These are phyloP conservation scores for Pseudococcus jackbeardsleyi DNA, from an alignment of 2,888 invertebrate genomes.

Conservation along the genomic window DNA sequence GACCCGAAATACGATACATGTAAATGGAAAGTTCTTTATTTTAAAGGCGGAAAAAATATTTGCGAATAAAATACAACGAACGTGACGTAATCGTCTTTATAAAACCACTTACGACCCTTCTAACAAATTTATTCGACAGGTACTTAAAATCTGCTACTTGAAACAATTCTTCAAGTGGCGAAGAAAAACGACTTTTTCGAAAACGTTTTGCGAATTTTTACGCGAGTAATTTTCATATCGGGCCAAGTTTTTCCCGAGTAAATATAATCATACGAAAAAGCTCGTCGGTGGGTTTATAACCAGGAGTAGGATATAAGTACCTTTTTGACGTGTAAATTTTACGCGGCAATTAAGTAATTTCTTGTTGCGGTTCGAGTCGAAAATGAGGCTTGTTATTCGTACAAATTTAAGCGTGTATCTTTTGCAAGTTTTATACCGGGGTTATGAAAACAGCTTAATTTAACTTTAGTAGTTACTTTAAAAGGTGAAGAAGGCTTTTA, in stretches of 20 bases:
- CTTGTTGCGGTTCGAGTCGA: not conserved
- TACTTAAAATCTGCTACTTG: slow-evolving; percentile 47
- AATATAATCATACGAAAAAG: slow-evolving; percentile 28
- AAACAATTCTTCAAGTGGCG: slow-evolving; percentile 18
- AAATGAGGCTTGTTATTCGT: not conserved
- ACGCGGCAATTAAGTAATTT: slow-evolving; percentile 25
- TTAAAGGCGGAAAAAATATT: slow-evolving; percentile 34
- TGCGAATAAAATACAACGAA: slow-evolving; percentile 14
- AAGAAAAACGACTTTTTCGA: slow-evolving; percentile 6
- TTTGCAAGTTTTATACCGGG: not conserved
- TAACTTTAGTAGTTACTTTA: not conserved
- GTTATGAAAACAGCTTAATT: not conserved
- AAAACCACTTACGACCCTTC: slow-evolving; percentile 30
- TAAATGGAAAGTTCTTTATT: not conserved
- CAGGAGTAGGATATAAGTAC: not conserved
- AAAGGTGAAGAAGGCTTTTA: not conserved
- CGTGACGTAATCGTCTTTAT: slow-evolving; percentile 41
- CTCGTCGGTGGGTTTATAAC: not conserved
- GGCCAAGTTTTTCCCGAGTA: not conserved
- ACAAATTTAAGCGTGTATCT: slow-evolving; percentile 6
- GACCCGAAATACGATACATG: not conserved
- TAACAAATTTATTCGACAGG: slow-evolving; percentile 46
- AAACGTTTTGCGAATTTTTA: slow-evolving; percentile 17
- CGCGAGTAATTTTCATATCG: slow-evolving; percentile 17
- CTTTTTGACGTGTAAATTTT: slow-evolving; percentile 33